Evolutionary conservation across 2,888 invertebrate species (phyloP).

Genomic region (Latheticus oryzae): DNA sequence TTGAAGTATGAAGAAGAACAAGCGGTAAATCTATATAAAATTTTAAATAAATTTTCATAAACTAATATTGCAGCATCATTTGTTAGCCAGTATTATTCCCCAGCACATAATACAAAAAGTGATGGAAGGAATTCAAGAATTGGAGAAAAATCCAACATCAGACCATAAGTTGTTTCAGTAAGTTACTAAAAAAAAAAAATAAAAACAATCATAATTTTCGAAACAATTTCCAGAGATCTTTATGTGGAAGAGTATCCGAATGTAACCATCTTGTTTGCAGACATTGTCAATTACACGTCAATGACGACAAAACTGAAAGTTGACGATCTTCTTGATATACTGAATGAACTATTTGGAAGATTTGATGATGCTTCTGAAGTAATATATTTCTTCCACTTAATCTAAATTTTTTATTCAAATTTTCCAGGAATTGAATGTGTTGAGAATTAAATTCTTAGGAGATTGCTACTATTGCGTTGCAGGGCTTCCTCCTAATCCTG

Average conservation of each 20-base stretch:
- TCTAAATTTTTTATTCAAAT: slow-evolving; percentile 1
- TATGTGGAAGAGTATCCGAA: slow-evolving; percentile 90
- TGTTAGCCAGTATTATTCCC: slow-evolving; percentile 88
- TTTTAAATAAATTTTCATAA: slow-evolving; percentile 5
- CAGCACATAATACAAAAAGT: slow-evolving; percentile 80
- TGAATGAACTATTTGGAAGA: slow-evolving; percentile 91
- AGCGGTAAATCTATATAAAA: slow-evolving; percentile 70
- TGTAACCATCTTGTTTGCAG: slow-evolving; percentile 91
- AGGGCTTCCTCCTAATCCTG: slow-evolving; percentile 79
- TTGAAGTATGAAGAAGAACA: slow-evolving; percentile 87
- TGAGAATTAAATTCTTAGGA: slow-evolving; percentile 91
- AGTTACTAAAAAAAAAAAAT: slow-evolving; percentile 55
- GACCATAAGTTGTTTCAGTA: no score
- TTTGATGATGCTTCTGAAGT: slow-evolving; percentile 93
- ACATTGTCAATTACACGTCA: slow-evolving; percentile 93
- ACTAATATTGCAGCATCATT: slow-evolving; percentile 74
- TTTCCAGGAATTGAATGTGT: slow-evolving; percentile 76
- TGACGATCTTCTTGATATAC: slow-evolving; percentile 83
- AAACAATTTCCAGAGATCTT: slow-evolving; percentile 81
- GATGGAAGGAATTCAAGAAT: no score
- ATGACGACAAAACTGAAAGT: slow-evolving; percentile 84
- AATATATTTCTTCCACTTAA: slow-evolving; percentile 41
- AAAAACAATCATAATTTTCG: slow-evolving; percentile 64
- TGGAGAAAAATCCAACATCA: no score
- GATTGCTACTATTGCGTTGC: slow-evolving; percentile 96